These are phyloP conservation scores for Fragum fragum DNA, from an alignment of 2,888 invertebrate species.

Conservation along the genomic window DNA sequence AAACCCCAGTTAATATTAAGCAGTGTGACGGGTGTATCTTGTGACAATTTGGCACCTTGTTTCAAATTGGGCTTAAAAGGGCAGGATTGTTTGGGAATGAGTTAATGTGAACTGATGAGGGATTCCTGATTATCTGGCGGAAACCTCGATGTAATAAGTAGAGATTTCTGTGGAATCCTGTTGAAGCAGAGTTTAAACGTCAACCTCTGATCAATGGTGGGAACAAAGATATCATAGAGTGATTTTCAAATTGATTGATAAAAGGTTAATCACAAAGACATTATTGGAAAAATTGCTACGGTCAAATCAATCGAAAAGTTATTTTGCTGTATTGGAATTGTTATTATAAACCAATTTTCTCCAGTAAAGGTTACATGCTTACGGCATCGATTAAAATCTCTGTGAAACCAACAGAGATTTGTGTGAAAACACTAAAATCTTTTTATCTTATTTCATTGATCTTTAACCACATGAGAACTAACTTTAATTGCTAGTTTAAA, in stretches of 20 bases:
- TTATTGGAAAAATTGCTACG: neutral
- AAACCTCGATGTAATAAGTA: too few relatives aligned
- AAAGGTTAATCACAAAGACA: conserved; percentile 3
- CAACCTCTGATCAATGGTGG: too few relatives aligned
- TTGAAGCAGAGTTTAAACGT: too few relatives aligned
- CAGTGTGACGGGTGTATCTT: too few relatives aligned
- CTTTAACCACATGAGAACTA: neutral
- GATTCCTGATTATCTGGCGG: too few relatives aligned
- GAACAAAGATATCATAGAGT: neutral
- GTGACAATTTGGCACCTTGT: too few relatives aligned
- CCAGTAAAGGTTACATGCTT: neutral
- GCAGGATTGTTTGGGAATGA: too few relatives aligned
- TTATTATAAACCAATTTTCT: neutral
- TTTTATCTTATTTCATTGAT: neutral
- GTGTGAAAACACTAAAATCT: neutral
- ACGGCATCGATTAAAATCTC: neutral
- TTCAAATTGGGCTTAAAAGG: too few relatives aligned
- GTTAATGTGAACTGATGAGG: too few relatives aligned
- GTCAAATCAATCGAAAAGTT: neutral
- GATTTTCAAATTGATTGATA: neutral
- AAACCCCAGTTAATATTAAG: too few relatives aligned
- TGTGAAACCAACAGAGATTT: neutral
- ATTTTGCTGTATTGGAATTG: neutral
- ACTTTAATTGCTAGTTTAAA: neutral
- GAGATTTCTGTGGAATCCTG: too few relatives aligned